A percentile compares a stretch with the other conserved stretches of the same genome.
Conservation (phyloP, 1,140 invertebrate species). For the Conus ventricosus region DNA sequence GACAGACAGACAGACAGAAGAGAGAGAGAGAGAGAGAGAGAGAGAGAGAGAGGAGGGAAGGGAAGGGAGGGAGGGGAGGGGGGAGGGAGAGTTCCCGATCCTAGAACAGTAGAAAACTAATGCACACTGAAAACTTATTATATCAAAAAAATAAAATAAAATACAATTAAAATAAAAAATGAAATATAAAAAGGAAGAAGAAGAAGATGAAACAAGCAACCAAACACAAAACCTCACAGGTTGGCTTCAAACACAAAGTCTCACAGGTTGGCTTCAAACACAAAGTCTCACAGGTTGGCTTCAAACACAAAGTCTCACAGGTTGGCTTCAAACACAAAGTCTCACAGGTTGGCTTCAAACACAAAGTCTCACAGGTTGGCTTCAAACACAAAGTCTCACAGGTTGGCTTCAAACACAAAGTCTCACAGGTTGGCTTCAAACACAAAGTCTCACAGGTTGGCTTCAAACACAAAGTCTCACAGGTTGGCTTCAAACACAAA, state of each 20-base stretch:
- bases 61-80: too few relatives aligned
- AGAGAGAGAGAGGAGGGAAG: background rate
- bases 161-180: too few relatives aligned
- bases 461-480: conserved; percentile 79
- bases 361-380: conserved; percentile 80
- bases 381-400: conserved; percentile 77
- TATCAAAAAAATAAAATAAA: too few relatives aligned
- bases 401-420: conserved; percentile 80
- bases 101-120: too few relatives aligned
- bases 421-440: conserved; percentile 82
- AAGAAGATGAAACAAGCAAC: too few relatives aligned
- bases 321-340: conserved; percentile 79
- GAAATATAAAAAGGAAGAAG: too few relatives aligned
- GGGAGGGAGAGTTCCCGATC: too few relatives aligned
- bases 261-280: conserved; percentile 83
- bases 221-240: too few relatives aligned
- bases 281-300: conserved; percentile 80
- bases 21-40: background rate
- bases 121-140: too few relatives aligned
- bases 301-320: conserved; percentile 78
- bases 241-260: too few relatives aligned
- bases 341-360: conserved; percentile 82
- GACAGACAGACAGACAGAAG: background rate
- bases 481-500: conserved; percentile 80
- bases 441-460: conserved; percentile 79